Evolutionary conservation across 2,797 vertebrate genomes (phyloP).

Genomic region (Lacerta viridis): DNA sequence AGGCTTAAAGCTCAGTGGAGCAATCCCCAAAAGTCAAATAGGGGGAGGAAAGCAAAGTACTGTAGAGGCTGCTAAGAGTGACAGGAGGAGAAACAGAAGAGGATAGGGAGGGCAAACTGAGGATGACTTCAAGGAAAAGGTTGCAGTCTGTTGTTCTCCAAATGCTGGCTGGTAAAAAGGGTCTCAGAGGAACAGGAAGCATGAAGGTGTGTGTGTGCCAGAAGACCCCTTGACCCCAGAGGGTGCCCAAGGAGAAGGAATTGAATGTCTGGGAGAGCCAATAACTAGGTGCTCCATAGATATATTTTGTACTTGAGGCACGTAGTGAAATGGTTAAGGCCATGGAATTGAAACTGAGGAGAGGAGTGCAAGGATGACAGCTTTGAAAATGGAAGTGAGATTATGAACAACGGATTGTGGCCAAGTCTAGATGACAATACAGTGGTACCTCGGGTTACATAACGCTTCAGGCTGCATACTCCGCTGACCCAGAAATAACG

Average conservation of each 20-base stretch:
- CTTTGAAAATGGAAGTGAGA: neutral
- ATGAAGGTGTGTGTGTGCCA: neutral
- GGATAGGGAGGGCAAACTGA: neutral
- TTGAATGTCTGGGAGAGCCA: neutral
- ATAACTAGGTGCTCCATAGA: neutral
- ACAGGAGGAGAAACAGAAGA: neutral
- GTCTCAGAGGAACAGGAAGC: neutral
- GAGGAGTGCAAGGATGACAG: neutral
- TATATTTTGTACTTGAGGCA: neutral
- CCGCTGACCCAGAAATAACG: too few relatives aligned
- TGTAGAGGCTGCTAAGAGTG: neutral
- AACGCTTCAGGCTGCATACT: too few relatives aligned
- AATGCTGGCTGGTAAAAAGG: neutral
- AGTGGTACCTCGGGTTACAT: too few relatives aligned
- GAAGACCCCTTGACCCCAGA: neutral
- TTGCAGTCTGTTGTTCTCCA: neutral
- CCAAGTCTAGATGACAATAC: neutral
- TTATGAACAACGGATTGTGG: too few relatives aligned
- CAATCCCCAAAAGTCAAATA: neutral
- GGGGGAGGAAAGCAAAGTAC: neutral
- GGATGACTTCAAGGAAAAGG: neutral
- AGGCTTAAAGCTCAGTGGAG: constrained; percentile 2
- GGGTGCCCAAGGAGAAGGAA: neutral
- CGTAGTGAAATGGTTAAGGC: neutral
- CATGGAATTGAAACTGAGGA: neutral